Conservation (phyloP, 2,888 invertebrate species). For the Azorinus chamasolen region DNA sequence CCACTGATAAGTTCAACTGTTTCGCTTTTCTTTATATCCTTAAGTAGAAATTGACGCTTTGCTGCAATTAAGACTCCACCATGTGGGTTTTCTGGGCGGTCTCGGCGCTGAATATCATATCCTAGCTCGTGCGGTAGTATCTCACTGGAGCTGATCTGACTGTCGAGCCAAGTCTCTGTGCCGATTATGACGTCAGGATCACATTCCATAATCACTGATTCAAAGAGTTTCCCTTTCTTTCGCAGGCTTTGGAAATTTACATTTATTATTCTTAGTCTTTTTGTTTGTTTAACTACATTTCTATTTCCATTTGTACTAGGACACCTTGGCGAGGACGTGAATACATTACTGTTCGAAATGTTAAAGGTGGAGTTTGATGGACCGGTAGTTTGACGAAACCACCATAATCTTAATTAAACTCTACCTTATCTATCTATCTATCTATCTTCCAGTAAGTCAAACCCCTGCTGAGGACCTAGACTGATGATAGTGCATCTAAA, state of each 20-base stretch:
- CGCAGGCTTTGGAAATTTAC: constrained; percentile 38
- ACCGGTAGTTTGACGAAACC: too few relatives aligned
- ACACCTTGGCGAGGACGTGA: too few relatives aligned
- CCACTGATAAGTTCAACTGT: neutral
- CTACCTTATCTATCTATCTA: too few relatives aligned
- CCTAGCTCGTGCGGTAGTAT: neutral
- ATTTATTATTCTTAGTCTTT: constrained; percentile 13
- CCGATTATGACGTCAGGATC: constrained; percentile 14
- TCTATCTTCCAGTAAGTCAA: too few relatives aligned
- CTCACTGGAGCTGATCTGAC: neutral
- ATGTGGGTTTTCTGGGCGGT: constrained; percentile 8
- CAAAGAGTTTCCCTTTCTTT: constrained; percentile 30
- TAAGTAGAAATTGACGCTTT: neutral
- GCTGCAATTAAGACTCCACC: constrained; percentile 24
- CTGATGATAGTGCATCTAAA: too few relatives aligned
- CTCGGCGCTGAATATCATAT: neutral
- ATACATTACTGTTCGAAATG: too few relatives aligned
- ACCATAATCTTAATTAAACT: too few relatives aligned
- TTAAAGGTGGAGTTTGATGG: too few relatives aligned
- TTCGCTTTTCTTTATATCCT: neutral
- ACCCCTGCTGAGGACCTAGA: too few relatives aligned
- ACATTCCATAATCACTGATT: neutral
- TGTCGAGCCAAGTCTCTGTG: constrained; percentile 11
- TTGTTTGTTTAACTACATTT: neutral
- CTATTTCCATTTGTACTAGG: too few relatives aligned